These are phyloP conservation scores for Cyprinodon brontotheroides DNA, from an alignment of 2,113 vertebrate species.

Conservation along the genomic window DNA sequence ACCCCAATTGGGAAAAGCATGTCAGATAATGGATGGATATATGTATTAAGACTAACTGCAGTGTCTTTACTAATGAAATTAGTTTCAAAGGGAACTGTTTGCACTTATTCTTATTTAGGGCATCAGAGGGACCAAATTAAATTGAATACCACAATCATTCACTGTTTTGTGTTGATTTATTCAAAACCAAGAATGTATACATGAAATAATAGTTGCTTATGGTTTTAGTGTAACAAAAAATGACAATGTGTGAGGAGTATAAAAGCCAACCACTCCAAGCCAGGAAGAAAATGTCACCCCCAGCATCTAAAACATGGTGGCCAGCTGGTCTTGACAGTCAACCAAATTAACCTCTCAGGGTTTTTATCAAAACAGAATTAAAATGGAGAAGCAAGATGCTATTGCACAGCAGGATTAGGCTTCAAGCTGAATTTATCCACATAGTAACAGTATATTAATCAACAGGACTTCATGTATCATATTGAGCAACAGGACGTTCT, in stretches of 20 bases:
- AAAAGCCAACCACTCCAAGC: slow-evolving; percentile 20
- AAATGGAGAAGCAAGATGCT: slow-evolving; percentile 59
- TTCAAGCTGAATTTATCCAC: slow-evolving; percentile 37
- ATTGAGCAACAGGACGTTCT: slow-evolving; percentile 33
- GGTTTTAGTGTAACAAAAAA: neutral
- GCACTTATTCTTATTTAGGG: no score
- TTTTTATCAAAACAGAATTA: slow-evolving; percentile 79
- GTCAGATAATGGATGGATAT: no score
- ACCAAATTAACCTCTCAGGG: slow-evolving; percentile 68
- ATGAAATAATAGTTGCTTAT: neutral
- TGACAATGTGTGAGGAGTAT: neutral
- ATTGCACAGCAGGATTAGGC: slow-evolving; percentile 47
- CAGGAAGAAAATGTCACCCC: slow-evolving; percentile 27
- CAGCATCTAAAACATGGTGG: slow-evolving; percentile 62
- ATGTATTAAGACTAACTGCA: no score
- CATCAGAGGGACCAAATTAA: no score
- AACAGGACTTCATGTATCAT: slow-evolving; percentile 49
- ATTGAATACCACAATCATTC: no score
- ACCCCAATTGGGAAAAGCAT: no score
- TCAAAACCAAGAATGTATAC: no score
- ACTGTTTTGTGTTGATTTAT: no score
- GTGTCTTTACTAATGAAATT: no score
- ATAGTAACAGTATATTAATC: slow-evolving; percentile 42
- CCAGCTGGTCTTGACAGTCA: slow-evolving; percentile 70
- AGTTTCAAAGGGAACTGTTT: no score